Conservation (phyloP, 2,113 vertebrate genomes). For the Esox niger region DNA sequence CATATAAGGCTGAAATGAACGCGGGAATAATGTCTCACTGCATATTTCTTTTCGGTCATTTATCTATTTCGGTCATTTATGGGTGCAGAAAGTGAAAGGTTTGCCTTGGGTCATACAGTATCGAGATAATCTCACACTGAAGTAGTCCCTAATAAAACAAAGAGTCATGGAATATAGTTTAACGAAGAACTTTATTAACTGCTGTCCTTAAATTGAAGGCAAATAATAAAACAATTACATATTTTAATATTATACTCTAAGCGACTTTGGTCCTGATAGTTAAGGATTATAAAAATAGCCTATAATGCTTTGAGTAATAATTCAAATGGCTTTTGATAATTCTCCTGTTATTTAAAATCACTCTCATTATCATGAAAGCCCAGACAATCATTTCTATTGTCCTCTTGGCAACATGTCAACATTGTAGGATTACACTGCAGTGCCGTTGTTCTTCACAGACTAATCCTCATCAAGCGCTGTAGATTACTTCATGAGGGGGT, state of each 20-base stretch:
- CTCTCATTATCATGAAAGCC: slow-evolving; percentile 75
- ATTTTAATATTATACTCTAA: background rate
- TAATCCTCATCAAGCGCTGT: slow-evolving; percentile 75
- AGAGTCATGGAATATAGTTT: too few species aligned
- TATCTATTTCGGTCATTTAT: too few species aligned
- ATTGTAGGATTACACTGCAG: slow-evolving; percentile 68
- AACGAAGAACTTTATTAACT: background rate
- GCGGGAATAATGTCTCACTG: too few species aligned
- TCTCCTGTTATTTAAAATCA: slow-evolving; percentile 63
- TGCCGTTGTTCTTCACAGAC: slow-evolving; percentile 68
- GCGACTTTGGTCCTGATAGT: background rate
- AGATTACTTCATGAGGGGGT: slow-evolving; percentile 71
- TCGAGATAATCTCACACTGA: too few species aligned
- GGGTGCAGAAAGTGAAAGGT: too few species aligned
- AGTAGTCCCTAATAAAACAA: too few species aligned
- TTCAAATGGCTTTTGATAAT: slow-evolving; percentile 72
- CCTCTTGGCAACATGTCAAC: slow-evolving; percentile 57
- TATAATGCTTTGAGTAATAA: background rate
- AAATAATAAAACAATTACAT: background rate
- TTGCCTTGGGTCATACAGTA: too few species aligned
- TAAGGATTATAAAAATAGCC: background rate
- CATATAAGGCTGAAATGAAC: too few species aligned
- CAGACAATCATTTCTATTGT: slow-evolving; percentile 70
- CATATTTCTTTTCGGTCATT: too few species aligned
- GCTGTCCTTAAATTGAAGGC: background rate